phyloP scores from a whole-genome alignment of 2,113 vertebrate species.

The Theristicus caerulescens region DNA sequence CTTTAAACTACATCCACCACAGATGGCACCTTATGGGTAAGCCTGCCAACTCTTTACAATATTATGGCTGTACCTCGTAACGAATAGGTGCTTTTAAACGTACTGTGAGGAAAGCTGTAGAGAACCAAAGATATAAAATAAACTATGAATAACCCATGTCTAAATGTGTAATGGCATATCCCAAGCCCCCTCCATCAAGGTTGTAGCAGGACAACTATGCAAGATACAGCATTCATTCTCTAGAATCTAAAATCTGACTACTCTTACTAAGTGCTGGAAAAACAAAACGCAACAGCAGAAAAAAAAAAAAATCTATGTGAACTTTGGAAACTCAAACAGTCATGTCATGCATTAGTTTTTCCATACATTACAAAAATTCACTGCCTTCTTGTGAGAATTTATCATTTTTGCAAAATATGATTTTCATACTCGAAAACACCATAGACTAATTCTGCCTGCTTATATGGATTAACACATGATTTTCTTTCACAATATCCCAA shows the following conservation, averaged over 20 bases:
- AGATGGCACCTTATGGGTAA: neutral
- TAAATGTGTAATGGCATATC: neutral
- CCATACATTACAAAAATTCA: neutral
- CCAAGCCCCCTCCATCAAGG: neutral
- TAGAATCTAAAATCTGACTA: neutral
- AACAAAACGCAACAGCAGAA: neutral
- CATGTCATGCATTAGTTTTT: neutral
- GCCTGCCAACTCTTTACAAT: neutral
- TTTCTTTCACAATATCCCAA: neutral
- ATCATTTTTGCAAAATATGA: neutral
- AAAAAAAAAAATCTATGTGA: neutral
- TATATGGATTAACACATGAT: neutral
- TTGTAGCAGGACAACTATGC: neutral
- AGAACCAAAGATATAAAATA: neutral
- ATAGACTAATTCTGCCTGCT: neutral
- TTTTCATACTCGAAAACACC: neutral
- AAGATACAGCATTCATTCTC: neutral
- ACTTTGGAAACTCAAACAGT: neutral
- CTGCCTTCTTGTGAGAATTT: neutral
- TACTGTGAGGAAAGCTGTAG: neutral
- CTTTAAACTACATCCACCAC: neutral
- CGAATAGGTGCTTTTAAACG: neutral
- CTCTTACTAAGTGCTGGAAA: neutral
- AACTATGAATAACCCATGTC: neutral
- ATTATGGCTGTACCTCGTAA: neutral